Percentiles rank a stretch among this genome's conserved stretches.
Conservation (phyloP, 2,797 vertebrate species). For the Cyclura pinguis region DNA sequence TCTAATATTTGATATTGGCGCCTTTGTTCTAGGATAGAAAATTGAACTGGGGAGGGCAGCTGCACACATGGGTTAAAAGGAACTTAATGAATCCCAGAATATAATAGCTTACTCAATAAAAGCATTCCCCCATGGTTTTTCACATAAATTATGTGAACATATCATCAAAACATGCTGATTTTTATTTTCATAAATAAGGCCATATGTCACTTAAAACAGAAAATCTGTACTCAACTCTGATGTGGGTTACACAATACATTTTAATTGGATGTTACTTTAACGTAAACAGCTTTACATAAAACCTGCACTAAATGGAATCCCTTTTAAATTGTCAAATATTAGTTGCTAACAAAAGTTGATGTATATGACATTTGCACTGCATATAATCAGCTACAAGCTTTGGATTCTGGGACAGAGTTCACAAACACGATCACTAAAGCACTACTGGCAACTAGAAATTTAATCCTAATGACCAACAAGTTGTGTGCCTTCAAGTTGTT, state of each 20-base stretch:
- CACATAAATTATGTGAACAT: constrained; percentile 78
- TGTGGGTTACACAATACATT: constrained; percentile 77
- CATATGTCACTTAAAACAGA: constrained; percentile 78
- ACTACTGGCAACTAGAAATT: constrained; percentile 21
- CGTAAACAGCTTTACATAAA: constrained; percentile 78
- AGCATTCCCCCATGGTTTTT: constrained; percentile 73
- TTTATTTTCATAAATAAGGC: constrained; percentile 79
- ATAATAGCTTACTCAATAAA: constrained; percentile 73
- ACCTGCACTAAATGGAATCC: constrained; percentile 68
- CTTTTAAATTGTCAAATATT: constrained; percentile 68
- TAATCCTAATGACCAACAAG: neutral
- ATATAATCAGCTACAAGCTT: constrained; percentile 56
- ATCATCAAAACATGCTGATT: constrained; percentile 80
- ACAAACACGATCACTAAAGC: constrained; percentile 42
- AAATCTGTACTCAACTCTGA: constrained; percentile 75
- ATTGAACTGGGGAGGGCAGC: neutral
- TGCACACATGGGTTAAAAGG: constrained; percentile 68
- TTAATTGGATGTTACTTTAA: constrained; percentile 80
- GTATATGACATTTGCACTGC: constrained; percentile 52
- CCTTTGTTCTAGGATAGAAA: constrained; percentile 48
- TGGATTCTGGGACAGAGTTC: neutral
- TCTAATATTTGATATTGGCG: constrained; percentile 36
- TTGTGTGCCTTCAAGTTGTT: no score
- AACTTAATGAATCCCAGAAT: constrained; percentile 78
- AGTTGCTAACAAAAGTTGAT: constrained; percentile 67